Base-by-base conservation (phyloP, 1,140 invertebrate genomes). In the Penaeus japonicus region DNA sequence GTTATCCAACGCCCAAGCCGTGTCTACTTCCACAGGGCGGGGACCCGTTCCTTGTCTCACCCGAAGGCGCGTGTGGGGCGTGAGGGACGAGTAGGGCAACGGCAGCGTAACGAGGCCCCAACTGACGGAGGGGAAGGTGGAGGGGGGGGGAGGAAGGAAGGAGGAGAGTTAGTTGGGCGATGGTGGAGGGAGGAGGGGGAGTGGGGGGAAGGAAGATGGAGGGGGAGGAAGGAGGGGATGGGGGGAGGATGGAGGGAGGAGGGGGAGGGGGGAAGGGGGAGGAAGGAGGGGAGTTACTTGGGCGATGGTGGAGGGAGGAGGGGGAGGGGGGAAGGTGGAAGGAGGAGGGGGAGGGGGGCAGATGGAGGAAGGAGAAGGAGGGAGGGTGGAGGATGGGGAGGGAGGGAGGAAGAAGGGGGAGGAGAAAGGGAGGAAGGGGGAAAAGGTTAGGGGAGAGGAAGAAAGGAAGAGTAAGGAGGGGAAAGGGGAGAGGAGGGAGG, bases 1-100 rank as follows among this genome's bases (percentile, higher is more conserved):
- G 62, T 91, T 92, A 90, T 94, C 93, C 54, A 94, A 32, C 22
- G 93, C 93, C 93, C 93, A 94, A 30, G 91, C 91, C 24, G 91
- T 90, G 27, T 79, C 22, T n/a, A 65, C 75, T 57, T 65, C 84
- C n/a, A 84, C 79, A 0, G 17, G 5, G n/a, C n/a, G n/a, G 35
- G 47, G 17, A 15, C 77, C 85, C 18, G 89, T 87, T 22, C 79
- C 79, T 77, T 93, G 92, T 30, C 82, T 90, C 90, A 93, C 92
- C 3, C 93, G 91, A 78, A 94, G 92, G 79, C 93, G 91, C 4
- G 91, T 91, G 89, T 91, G 89, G 32, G 92, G 91, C n/a, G 91
- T 91, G 85, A 93, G 91, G 65, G 92, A 92, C 55, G 91, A 89
- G 91, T 92, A 92, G 0, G 93, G 93, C 12, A 93, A 30, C 0